phyloP scores from a whole-genome alignment of 2,113 vertebrate species.

The Indicator maculatus region DNA sequence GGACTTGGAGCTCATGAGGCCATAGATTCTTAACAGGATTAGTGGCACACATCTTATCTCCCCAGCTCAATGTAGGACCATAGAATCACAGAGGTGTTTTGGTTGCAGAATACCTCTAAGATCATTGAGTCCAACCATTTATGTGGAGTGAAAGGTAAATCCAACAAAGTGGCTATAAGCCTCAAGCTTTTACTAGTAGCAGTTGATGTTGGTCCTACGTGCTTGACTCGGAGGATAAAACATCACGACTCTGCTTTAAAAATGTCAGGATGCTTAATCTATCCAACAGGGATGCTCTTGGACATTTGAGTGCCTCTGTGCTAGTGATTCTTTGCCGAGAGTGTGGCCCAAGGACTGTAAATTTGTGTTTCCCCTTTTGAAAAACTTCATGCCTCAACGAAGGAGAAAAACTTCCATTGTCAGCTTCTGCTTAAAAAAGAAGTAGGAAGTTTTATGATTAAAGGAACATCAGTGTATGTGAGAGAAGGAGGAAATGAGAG shows the following conservation, averaged over 20 bases:
- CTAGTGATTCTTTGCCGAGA: neutral
- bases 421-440: slow-evolving; percentile 65
- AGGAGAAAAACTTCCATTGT: slow-evolving; percentile 33
- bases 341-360: neutral
- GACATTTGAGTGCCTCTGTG: neutral
- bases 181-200: slow-evolving; percentile 61
- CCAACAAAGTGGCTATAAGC: slow-evolving; percentile 61
- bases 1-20: neutral
- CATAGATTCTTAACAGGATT: neutral
- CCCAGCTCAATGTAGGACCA: neutral
- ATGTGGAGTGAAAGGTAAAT: slow-evolving; percentile 67
- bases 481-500: slow-evolving; percentile 57
- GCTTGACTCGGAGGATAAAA: slow-evolving; percentile 27
- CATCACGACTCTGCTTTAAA: slow-evolving; percentile 63
- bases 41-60: neutral
- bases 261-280: slow-evolving; percentile 58
- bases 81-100: too few relatives aligned
- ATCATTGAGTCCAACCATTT: neutral
- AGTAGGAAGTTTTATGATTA: slow-evolving; percentile 49
- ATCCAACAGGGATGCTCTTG: slow-evolving; percentile 49
- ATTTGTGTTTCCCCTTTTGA: slow-evolving; percentile 13
- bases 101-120: too few relatives aligned
- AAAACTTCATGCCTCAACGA: slow-evolving; percentile 5
- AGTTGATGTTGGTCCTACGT: slow-evolving; percentile 46
- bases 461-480: slow-evolving; percentile 27